phyloP scores from a whole-genome alignment of 2,797 vertebrate genomes.

The Halcyon chelicuti region DNA sequence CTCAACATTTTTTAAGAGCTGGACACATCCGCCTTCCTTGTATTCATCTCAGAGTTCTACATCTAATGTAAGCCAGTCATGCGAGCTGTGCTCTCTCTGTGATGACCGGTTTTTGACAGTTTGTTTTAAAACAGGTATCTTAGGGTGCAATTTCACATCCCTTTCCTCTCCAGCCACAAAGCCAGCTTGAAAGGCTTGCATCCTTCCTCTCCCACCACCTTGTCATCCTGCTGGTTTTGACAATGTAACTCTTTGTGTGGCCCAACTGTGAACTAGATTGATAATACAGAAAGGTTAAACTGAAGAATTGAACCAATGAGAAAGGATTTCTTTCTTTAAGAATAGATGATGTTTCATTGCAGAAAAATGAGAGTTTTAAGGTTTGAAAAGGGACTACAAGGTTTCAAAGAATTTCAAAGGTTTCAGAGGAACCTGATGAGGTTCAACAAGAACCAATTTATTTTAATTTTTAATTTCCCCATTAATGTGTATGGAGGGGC shows the following conservation, averaged over 20 bases:
- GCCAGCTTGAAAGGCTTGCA: neutral
- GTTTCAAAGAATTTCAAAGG: neutral
- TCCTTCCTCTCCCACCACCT: neutral
- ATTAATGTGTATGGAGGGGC: neutral
- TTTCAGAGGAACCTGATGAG: too few relatives aligned
- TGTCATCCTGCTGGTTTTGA: neutral
- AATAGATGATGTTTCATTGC: neutral
- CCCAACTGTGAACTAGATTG: neutral
- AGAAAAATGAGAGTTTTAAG: neutral
- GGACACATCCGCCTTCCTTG: neutral
- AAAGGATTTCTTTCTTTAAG: neutral
- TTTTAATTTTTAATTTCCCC: neutral
- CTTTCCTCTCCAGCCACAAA: neutral
- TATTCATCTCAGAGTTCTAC: neutral
- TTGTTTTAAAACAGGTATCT: neutral
- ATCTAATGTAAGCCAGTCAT: neutral
- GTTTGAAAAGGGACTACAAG: neutral
- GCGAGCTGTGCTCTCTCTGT: neutral
- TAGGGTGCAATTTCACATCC: neutral
- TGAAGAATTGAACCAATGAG: neutral
- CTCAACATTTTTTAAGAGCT: neutral
- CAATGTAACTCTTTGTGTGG: neutral
- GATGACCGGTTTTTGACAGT: neutral
- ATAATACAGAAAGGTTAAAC: neutral
- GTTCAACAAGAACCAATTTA: neutral